Conservation (phyloP, 1,140 invertebrate species). For the Sitobion miscanthi region DNA sequence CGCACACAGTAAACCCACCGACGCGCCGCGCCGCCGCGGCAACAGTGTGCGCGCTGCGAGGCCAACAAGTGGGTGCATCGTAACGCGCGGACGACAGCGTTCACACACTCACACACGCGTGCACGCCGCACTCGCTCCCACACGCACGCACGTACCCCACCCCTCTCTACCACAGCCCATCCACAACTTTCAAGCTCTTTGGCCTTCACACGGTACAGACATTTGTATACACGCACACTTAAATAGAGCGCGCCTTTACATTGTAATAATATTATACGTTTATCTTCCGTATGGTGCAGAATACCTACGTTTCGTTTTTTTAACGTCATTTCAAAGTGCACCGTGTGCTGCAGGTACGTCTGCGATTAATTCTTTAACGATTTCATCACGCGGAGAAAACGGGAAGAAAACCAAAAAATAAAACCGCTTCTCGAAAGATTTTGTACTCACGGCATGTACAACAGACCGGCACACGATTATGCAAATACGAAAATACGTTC, state of each 20-base stretch:
- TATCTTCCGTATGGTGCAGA: not conserved
- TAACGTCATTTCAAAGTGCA: not conserved
- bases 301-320: not conserved
- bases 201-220: slow-evolving; percentile 25
- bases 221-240: not conserved
- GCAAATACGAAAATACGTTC: slow-evolving; percentile 48
- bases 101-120: not conserved
- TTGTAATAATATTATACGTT: not conserved
- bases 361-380: not conserved
- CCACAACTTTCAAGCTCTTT: slow-evolving; percentile 49
- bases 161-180: not conserved
- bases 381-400: not conserved
- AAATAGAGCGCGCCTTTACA: not conserved
- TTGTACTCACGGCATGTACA: not conserved
- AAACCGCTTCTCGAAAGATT: not conserved
- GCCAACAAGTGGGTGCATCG: slow-evolving; percentile 55
- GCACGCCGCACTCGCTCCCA: not conserved
- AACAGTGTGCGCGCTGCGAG: slow-evolving; percentile 48
- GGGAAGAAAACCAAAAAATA: not conserved
- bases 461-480: slow-evolving; percentile 28
- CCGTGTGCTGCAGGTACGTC: not conserved
- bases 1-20: slow-evolving; percentile 22
- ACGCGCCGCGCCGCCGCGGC: slow-evolving; percentile 30
- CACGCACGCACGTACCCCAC: slow-evolving; percentile 18
- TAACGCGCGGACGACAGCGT: slow-evolving; percentile 32